Evolutionary conservation across 2,797 vertebrate genomes (phyloP).

Genomic region (Acridotheres tristis): DNA sequence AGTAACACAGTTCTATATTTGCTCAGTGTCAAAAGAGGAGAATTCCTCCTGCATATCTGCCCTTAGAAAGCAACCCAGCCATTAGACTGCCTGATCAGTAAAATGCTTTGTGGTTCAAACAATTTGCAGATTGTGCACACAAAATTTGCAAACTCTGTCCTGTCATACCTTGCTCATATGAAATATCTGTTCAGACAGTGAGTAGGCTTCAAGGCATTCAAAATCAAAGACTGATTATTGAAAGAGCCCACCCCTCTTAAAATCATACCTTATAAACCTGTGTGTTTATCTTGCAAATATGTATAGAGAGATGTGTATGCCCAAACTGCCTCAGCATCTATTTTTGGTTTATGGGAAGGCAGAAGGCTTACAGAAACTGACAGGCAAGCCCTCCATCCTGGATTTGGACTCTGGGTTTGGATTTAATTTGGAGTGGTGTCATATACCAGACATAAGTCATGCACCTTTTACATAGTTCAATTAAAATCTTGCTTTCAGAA

Average conservation of each 20-base stretch:
- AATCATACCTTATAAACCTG: neutral
- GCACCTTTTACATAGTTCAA: neutral
- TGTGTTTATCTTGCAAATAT: neutral
- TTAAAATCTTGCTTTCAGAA: conserved; percentile 28
- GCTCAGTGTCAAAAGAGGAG: neutral
- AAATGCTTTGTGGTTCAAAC: neutral
- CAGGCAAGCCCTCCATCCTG: neutral
- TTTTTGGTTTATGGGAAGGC: neutral
- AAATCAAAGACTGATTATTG: neutral
- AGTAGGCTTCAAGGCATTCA: neutral
- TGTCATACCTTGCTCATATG: neutral
- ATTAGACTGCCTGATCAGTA: neutral
- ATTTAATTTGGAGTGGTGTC: neutral
- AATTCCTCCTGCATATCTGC: neutral
- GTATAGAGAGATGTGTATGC: neutral
- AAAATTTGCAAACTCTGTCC: neutral
- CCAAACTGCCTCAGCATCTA: neutral
- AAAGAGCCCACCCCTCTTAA: neutral
- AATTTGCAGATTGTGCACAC: neutral
- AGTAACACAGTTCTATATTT: neutral
- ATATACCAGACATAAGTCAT: neutral
- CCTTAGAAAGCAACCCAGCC: neutral
- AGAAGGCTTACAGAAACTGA: neutral
- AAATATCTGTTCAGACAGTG: neutral
- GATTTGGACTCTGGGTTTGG: neutral